Conservation (phyloP, 2,797 vertebrate genomes). For the Alosa sapidissima region DNA sequence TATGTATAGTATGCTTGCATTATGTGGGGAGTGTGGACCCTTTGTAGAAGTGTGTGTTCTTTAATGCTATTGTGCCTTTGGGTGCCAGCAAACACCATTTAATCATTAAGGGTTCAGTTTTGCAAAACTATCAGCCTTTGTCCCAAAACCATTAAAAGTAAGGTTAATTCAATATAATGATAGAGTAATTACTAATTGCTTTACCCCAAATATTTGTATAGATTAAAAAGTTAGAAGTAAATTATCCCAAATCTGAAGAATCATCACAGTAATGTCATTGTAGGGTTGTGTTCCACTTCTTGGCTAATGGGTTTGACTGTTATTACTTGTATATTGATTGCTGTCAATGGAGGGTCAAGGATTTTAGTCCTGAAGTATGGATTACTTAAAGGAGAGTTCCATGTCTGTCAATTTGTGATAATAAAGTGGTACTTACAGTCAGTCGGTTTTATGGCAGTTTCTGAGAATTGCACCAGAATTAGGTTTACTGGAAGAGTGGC, state of each 20-base stretch:
- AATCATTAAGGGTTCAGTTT: background rate
- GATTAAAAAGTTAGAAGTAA: background rate
- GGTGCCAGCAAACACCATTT: background rate
- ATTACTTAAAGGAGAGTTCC: background rate
- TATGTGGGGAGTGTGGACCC: background rate
- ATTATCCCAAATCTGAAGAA: background rate
- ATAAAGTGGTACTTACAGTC: conserved; percentile 17
- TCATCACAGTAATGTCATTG: background rate
- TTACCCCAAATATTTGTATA: background rate
- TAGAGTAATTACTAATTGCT: background rate
- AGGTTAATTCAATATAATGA: background rate
- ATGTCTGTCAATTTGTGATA: background rate
- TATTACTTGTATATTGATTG: conserved; percentile 13
- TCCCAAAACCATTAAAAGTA: background rate
- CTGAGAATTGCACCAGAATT: background rate
- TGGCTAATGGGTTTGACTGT: background rate
- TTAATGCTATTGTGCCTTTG: background rate
- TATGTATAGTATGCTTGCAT: too few relatives aligned
- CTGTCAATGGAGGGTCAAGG: conserved; percentile 3
- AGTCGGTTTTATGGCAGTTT: background rate
- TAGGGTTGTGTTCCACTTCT: background rate
- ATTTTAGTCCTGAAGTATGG: background rate
- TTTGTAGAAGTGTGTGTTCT: background rate
- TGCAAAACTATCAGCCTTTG: background rate
- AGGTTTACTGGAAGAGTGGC: background rate